Evolutionary conservation across 2,113 vertebrate species (phyloP).

Genomic region (Gnathonemus longibarbis): DNA sequence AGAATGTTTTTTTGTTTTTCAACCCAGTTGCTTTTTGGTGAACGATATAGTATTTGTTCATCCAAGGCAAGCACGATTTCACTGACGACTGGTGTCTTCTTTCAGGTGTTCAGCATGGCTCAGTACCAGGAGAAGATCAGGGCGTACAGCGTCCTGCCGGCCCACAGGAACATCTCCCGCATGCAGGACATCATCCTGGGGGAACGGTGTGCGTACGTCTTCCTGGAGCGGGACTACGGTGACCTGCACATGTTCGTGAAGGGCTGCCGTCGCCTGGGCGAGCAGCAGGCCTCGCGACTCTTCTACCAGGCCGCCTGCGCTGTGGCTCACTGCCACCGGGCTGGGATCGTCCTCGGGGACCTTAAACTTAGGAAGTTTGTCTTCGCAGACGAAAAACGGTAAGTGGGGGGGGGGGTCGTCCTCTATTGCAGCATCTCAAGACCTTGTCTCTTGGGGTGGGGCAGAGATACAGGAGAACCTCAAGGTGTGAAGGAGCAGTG

Average conservation of each 20-base stretch:
- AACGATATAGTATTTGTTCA: not conserved
- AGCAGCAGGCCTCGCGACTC: slow-evolving; percentile 60
- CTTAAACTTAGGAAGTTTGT: slow-evolving; percentile 80
- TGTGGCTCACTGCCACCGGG: slow-evolving; percentile 72
- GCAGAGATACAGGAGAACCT: not conserved
- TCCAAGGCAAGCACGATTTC: not conserved
- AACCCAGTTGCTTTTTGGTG: not conserved
- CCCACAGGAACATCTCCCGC: slow-evolving; percentile 58
- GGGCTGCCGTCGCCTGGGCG: slow-evolving; percentile 56
- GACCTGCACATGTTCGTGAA: slow-evolving; percentile 79
- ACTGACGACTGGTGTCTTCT: not conserved
- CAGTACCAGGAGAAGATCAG: slow-evolving; percentile 64
- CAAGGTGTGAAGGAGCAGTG: not conserved
- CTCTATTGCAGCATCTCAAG: not conserved
- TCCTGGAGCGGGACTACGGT: slow-evolving; percentile 64
- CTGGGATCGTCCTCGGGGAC: slow-evolving; percentile 70
- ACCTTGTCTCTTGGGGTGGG: not conserved
- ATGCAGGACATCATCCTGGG: slow-evolving; percentile 67
- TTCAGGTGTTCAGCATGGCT: slow-evolving; percentile 65
- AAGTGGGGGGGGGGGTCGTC: slow-evolving; percentile 30
- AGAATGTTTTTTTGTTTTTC: not conserved
- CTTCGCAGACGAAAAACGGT: slow-evolving; percentile 70
- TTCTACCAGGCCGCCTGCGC: slow-evolving; percentile 69
- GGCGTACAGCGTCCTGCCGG: slow-evolving; percentile 61
- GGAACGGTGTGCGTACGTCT: slow-evolving; percentile 61